Percentiles rank a stretch among this genome's conserved stretches.
These are phyloP conservation scores for Tyto alba DNA, from an alignment of 2,113 vertebrate genomes.

Conservation along the genomic window DNA sequence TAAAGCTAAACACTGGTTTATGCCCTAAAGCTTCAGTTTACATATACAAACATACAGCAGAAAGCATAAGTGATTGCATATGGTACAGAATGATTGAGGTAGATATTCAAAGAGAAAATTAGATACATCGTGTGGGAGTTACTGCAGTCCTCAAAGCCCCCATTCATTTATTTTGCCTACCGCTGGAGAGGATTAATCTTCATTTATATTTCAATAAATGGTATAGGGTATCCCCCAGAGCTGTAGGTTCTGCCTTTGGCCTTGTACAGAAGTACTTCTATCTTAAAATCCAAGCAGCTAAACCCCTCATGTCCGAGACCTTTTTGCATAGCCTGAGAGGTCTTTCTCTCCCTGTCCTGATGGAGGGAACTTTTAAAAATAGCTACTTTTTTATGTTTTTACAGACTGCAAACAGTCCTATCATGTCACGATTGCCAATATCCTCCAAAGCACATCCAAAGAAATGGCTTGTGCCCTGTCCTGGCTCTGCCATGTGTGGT, in stretches of 20 bases:
- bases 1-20: neutral
- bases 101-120: constrained; percentile 9
- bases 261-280: neutral
- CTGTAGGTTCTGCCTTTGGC: neutral
- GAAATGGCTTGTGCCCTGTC: neutral
- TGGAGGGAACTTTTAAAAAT: neutral
- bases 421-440: neutral
- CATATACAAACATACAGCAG: neutral
- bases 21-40: neutral
- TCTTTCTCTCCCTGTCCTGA: neutral
- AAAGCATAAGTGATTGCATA: neutral
- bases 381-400: neutral
- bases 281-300: neutral
- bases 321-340: neutral
- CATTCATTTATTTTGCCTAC: neutral
- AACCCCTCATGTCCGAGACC: neutral
- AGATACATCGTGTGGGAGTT: neutral
- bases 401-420: neutral
- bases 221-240: neutral
- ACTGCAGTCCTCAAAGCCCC: neutral
- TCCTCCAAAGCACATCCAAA: neutral
- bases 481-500: neutral
- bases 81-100: neutral
- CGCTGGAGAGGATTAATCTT: neutral
- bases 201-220: constrained; percentile 6